Evolutionary conservation across 1,140 invertebrate species (phyloP).

Genomic region (Philaenus spumarius): DNA sequence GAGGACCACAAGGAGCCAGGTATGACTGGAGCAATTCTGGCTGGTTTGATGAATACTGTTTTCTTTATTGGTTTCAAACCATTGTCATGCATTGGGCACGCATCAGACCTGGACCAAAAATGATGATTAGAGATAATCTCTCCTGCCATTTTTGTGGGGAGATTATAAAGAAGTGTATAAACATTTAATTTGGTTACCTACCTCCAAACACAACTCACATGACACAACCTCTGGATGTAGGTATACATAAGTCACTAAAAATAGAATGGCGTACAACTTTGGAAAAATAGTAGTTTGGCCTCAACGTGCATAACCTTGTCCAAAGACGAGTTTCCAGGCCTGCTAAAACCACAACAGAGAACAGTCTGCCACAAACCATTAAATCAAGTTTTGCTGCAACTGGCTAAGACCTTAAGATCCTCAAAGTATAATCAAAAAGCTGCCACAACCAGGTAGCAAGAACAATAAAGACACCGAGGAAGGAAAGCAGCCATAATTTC

Average conservation of each 20-base stretch:
- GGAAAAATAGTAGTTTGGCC: constrained; percentile 24
- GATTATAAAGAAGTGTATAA: constrained; percentile 32
- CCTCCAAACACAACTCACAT: constrained; percentile 40
- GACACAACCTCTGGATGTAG: constrained; percentile 41
- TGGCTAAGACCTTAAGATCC: neutral
- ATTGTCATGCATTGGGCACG: constrained; percentile 28
- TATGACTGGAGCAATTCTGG: constrained; percentile 38
- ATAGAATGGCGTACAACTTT: constrained; percentile 37
- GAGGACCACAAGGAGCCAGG: constrained; percentile 30
- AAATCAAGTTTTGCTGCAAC: too few relatives aligned
- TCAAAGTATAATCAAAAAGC: neutral
- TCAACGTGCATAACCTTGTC: constrained; percentile 11
- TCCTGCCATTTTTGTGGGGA: constrained; percentile 35
- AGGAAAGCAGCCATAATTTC: neutral
- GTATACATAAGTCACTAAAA: constrained; percentile 37
- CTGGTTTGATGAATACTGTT: constrained; percentile 34
- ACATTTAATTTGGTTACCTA: constrained; percentile 38
- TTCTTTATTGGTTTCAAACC: constrained; percentile 38
- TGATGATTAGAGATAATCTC: constrained; percentile 39
- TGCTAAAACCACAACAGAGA: too few relatives aligned
- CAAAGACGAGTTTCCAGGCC: constrained; percentile 24
- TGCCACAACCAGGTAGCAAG: neutral
- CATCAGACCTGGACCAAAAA: constrained; percentile 16
- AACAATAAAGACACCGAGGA: neutral
- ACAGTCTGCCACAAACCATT: too few relatives aligned